Evolutionary conservation across 2,888 invertebrate species (phyloP), one percentile per base, ranked within the genome.

Genomic region (Drosophila paucipuncta): DNA sequence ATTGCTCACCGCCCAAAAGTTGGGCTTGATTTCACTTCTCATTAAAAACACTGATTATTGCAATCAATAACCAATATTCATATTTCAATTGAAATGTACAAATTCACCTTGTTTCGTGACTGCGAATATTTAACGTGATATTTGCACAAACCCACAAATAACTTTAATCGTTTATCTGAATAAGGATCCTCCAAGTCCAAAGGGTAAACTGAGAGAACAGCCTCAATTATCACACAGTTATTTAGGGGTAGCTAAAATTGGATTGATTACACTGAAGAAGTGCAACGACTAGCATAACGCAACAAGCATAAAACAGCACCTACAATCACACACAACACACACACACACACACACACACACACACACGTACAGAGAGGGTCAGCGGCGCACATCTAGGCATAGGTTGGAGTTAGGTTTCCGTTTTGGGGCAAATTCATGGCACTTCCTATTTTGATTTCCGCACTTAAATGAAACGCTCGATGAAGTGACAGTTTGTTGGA

Each of bases 401-500:
- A 33, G 75, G 53, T 67, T 53, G 68, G 41, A 60, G 55, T 41
- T 61, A 60, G 47, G 68, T 73, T 78, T 78, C 78, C 73, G 72
- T 78, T 81, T 81, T 22, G 41, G 73, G 67, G 64, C 68, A 78
- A 89, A 89, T 89, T 89, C 74, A 80, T 89, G 89, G 85, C 91
- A 90, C 86, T 86, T 86, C 90, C 85, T 75, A 75, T 84, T 89
- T 90, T 86, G 90, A 86, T 90, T 86, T 86, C 85, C 85, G 85
- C 85, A 86, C 90, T 90, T 87, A 89, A 86, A 83, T 73, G 68
- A 87, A 84, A 82, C 87, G 80, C 72, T 41, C 49, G 63, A 58
- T 63, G 71, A 63, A 59, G 67, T 72, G 68, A 75, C 70, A 68
- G 72, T 71, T 71, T 86, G 69, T 74, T 77, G 73, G 74, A 63